phyloP scores from a whole-genome alignment of 2,113 vertebrate genomes.

The Meriones unguiculatus region DNA sequence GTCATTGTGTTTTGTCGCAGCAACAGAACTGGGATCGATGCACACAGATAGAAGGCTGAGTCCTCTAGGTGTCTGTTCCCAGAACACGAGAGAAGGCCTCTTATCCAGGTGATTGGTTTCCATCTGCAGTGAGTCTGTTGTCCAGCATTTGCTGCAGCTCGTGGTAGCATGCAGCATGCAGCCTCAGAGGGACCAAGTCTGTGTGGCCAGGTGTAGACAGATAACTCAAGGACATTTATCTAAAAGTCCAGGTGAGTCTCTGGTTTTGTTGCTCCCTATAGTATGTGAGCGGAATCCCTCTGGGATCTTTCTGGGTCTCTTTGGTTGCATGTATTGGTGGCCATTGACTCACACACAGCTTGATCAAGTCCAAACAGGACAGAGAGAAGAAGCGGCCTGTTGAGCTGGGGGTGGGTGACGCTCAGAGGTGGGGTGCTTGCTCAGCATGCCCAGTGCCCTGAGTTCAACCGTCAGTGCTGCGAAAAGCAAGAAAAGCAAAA shows the following conservation, averaged over 20 bases:
- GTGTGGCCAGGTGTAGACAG: too few relatives aligned
- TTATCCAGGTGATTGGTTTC: too few relatives aligned
- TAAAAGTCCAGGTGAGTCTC: too few relatives aligned
- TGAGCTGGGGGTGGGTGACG: too few relatives aligned
- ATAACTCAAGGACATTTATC: background rate
- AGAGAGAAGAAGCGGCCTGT: background rate
- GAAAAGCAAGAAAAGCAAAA: background rate
- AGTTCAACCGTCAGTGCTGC: background rate
- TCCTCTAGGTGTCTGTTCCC: too few relatives aligned
- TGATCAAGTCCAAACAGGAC: background rate
- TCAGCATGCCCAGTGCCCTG: background rate
- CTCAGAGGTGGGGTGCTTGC: background rate
- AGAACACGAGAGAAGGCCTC: rapidly evolving
- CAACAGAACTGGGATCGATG: background rate
- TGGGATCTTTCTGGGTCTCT: background rate
- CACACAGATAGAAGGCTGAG: background rate
- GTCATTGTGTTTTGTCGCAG: background rate
- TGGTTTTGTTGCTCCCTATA: rapidly evolving
- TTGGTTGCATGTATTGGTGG: background rate
- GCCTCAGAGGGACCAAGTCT: background rate
- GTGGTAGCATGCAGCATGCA: rapidly evolving
- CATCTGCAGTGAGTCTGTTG: rapidly evolving
- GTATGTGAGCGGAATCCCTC: background rate
- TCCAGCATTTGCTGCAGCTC: rapidly evolving
- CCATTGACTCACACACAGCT: background rate